Evolutionary conservation across 1,140 invertebrate genomes (phyloP), one percentile per base, ranked within the genome.

Genomic region (Drosophila novamexicana): DNA sequence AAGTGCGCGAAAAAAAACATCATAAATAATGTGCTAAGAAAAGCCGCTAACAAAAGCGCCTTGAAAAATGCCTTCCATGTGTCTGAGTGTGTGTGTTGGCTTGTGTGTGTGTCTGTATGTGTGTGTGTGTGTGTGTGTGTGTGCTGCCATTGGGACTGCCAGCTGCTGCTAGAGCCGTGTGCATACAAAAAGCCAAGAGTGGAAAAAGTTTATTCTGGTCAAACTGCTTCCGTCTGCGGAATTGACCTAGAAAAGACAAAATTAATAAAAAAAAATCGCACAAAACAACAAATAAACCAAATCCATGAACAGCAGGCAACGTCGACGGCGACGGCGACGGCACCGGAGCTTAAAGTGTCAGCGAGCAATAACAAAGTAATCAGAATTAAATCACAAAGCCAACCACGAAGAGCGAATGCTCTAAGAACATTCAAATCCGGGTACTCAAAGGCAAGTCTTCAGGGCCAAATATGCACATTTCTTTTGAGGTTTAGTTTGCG

Each of bases 1-100:
- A 82, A 82, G 83, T 83, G 63, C 44, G 71, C 72, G 37, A 58
- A 79, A 75, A 74, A 75, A 77, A 62, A 80, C 59, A 88, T 77
- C 68, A 88, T 88, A 88, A 86, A 88, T 79, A 80, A 88, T 82
- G 83, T 88, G 79, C 78, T 86, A 79, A 85, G 81, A 85, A 84
- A 85, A 78, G 83, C 57, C 73, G 68, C 82, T 49, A 81, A 82
- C 79, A 86, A 88, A 83, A 56, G 70, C 72, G 64, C 64, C 53
- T 57, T 54, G 67, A 77, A 70, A 79, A 86, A 74, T 63, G 73
- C 52, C 50, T 50, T 57, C 42, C 29, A 50, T 72, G 34, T 34
- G 52, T 18, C 54, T 65, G 34, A 7, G 10, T 9, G 22, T 45
- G 14, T 40, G 49, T 63, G 65, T 54, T 50, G 39, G 42, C 14